Conservation (phyloP, 2,797 vertebrate genomes). For the Brachymystax lenok region DNA sequence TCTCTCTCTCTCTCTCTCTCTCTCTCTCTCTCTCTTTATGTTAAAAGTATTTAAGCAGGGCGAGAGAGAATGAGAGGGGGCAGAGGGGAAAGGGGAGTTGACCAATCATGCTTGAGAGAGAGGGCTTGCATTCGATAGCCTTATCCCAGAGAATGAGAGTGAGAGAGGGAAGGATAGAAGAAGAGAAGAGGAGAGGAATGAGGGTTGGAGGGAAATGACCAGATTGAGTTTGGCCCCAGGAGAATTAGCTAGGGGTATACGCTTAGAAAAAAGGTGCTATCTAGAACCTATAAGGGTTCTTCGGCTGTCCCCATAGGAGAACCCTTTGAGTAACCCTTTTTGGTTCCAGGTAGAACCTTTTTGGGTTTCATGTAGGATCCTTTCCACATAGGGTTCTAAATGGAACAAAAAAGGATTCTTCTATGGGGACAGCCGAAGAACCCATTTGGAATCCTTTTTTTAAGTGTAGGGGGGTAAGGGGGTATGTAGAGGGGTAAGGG, state of each 20-base stretch:
- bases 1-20: slow-evolving; percentile 29
- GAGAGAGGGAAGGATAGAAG: not conserved
- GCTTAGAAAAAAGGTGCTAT: not conserved
- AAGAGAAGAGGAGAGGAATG: slow-evolving; percentile 20
- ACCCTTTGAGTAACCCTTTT: too few species aligned
- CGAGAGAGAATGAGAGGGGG: slow-evolving; percentile 59
- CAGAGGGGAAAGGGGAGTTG: slow-evolving; percentile 54
- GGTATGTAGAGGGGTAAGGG: not conserved
- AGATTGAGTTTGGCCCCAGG: slow-evolving; percentile 31
- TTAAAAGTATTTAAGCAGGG: slow-evolving; percentile 80
- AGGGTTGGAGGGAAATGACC: slow-evolving; percentile 49
- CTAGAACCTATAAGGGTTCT: too few species aligned
- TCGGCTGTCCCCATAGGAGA: too few species aligned
- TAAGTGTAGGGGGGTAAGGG: not conserved
- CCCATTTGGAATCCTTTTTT: too few species aligned
- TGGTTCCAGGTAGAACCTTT: too few species aligned
- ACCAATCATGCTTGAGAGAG: slow-evolving; percentile 68
- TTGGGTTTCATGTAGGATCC: too few species aligned
- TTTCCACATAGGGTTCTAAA: too few species aligned
- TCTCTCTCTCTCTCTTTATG: slow-evolving; percentile 71
- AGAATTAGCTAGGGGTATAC: slow-evolving; percentile 37
- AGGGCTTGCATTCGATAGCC: slow-evolving; percentile 46
- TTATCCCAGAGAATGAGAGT: slow-evolving; percentile 28
- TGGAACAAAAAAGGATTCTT: too few species aligned
- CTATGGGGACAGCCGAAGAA: too few species aligned